A percentile compares a stretch with the other conserved stretches of the same genome.
Evolutionary conservation across 2,888 invertebrate genomes (phyloP).

Genomic region (Exocentrus adspersus): DNA sequence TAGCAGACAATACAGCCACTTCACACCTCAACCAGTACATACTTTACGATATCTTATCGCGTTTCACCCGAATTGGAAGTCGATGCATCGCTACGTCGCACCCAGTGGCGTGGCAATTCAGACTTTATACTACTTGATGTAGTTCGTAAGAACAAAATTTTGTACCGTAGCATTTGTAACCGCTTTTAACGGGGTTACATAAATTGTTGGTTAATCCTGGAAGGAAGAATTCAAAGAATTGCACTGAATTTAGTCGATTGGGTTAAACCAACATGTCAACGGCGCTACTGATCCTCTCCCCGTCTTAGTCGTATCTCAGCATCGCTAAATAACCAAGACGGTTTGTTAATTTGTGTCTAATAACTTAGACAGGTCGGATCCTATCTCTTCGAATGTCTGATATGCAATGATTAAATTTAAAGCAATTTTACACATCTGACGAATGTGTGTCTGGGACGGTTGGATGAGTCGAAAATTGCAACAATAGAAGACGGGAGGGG

Average conservation of each 20-base stretch:
- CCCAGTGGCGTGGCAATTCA: slow-evolving; percentile 22
- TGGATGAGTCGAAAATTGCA: not conserved
- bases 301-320: slow-evolving; percentile 26
- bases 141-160: too few species aligned
- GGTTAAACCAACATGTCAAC: not conserved
- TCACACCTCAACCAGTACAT: slow-evolving; percentile 58
- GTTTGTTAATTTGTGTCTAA: slow-evolving; percentile 44
- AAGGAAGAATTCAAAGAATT: too few species aligned
- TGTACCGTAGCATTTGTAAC: too few species aligned
- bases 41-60: slow-evolving; percentile 62
- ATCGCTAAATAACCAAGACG: slow-evolving; percentile 40
- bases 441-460: slow-evolving; percentile 3
- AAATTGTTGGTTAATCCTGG: too few species aligned
- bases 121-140: not conserved
- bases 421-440: slow-evolving; percentile 35
- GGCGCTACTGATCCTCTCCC: slow-evolving; percentile 16
- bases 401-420: slow-evolving; percentile 43
- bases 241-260: too few species aligned
- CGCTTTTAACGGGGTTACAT: too few species aligned
- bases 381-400: slow-evolving; percentile 36
- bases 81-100: slow-evolving; percentile 39
- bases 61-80: slow-evolving; percentile 49
- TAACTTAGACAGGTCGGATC: slow-evolving; percentile 42
- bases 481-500: not conserved
- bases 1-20: slow-evolving; percentile 60